phyloP scores from a whole-genome alignment of 2,797 vertebrate genomes.

The Synaphobranchus kaupii region DNA sequence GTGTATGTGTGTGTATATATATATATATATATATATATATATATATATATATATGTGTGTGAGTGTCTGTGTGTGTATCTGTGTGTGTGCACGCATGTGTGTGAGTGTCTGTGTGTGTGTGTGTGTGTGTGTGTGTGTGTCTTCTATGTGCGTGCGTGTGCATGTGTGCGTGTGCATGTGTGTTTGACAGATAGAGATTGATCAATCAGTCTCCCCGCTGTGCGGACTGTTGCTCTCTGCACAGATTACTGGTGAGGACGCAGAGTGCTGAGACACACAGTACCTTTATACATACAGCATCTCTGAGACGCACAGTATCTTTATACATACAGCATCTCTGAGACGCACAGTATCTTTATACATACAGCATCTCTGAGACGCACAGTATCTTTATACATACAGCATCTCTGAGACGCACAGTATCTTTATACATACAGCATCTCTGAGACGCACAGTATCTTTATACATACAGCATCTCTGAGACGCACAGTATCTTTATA shows the following conservation, averaged over 20 bases:
- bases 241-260: neutral
- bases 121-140: too few relatives aligned
- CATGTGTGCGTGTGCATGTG: too few relatives aligned
- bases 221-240: neutral
- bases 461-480: neutral
- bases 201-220: too few relatives aligned
- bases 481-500: too few relatives aligned
- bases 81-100: too few relatives aligned
- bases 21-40: neutral
- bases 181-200: too few relatives aligned
- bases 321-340: neutral
- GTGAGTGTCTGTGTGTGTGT: neutral
- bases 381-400: too few relatives aligned
- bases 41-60: too few relatives aligned
- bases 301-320: too few relatives aligned
- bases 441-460: too few relatives aligned
- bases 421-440: neutral
- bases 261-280: neutral
- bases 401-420: neutral
- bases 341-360: too few relatives aligned
- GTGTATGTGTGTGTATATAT: neutral
- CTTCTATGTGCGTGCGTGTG: neutral
- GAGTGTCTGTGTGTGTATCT: neutral
- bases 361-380: neutral
- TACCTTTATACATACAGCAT: neutral